Evolutionary conservation across 2,113 vertebrate genomes (phyloP), one percentile per base, ranked within the genome.

Genomic region (Microcebus griseorufus): DNA sequence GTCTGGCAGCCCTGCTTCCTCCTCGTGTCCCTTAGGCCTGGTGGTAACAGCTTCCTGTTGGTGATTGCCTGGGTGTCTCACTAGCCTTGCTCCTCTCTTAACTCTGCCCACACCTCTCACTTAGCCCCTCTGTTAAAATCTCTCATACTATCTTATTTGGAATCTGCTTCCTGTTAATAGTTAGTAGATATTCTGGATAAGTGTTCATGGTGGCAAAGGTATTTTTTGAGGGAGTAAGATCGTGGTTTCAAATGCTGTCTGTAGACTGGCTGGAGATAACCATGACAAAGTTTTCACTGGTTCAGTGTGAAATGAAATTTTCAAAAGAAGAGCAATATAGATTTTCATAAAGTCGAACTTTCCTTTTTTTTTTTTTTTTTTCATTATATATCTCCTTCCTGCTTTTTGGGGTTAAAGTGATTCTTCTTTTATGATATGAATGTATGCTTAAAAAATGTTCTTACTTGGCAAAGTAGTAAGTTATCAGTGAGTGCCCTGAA

Each of bases 401-500:
- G 64, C 53, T 85, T 91, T 64, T 45, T 22, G 29, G 27, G 12
- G 37, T n/a, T 73, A 78, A 72, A 92, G 14, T 8, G 29, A 67
- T 90, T 9, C 37, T 89, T 93, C 25, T 69, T 83, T 62, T 32
- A 55, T 48, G 34, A 69, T 25, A 42, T 51, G 27, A 67, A 88
- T 7, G 12, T 37, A 45, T 83, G 16, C 48, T 88, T 94, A n/a
- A 22, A 27, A 73, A 87, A 55, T 72, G 5, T 45, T 78, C 14
- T 78, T 62, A 53, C 11, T 87, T 93, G 64, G 51, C n/a, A 88
- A 97, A 90, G 55, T 32, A 88, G 64, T 73, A 92, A 76, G 75
- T 82, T 79, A 82, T 29, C 34, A 70, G 20, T 23, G 42, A 67
- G 3, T 75, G 12, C 29, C 70, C 72, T 72, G 75, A 70, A 60